Evolutionary conservation across 2,797 vertebrate species (phyloP).

Genomic region (Cebuella pygmaea): DNA sequence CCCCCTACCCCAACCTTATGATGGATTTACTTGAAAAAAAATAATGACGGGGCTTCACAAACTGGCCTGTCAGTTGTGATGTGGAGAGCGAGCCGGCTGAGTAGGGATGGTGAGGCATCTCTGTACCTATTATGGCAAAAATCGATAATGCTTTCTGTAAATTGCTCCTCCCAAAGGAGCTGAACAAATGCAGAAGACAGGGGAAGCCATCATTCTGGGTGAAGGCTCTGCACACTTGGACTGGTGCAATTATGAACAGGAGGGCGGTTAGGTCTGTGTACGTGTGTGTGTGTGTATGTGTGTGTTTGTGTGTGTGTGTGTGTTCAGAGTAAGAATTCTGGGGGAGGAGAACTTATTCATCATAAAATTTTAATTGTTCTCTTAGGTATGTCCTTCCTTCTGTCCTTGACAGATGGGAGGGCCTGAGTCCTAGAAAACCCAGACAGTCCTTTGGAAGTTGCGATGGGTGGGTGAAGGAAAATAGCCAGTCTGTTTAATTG

Average conservation of each 20-base stretch:
- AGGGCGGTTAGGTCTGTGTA: constrained; percentile 62
- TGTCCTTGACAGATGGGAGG: constrained; percentile 39
- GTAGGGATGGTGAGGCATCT: constrained; percentile 88
- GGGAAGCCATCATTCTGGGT: constrained; percentile 89
- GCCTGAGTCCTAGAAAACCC: not conserved
- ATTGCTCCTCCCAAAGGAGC: constrained; percentile 91
- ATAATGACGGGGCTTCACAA: constrained; percentile 89
- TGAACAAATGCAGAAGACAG: constrained; percentile 89
- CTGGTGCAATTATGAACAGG: constrained; percentile 88
- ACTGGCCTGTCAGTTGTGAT: constrained; percentile 89
- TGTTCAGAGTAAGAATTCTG: constrained; percentile 59
- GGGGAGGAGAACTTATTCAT: constrained; percentile 55
- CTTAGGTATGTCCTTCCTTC: constrained; percentile 17
- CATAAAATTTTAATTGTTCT: constrained; percentile 78
- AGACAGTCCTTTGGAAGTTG: constrained; percentile 10
- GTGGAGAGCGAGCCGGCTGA: constrained; percentile 86
- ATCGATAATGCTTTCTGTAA: constrained; percentile 92
- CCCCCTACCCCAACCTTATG: constrained; percentile 80
- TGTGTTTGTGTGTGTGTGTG: not conserved
- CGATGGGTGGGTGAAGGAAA: not conserved
- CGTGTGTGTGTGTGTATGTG: too few relatives aligned
- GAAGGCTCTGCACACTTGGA: constrained; percentile 85
- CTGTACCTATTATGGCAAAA: constrained; percentile 92
- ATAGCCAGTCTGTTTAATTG: constrained; percentile 38
- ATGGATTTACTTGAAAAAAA: constrained; percentile 89